Base-by-base conservation (phyloP, 2,888 invertebrate genomes). In the Mythimna pallens region DNA sequence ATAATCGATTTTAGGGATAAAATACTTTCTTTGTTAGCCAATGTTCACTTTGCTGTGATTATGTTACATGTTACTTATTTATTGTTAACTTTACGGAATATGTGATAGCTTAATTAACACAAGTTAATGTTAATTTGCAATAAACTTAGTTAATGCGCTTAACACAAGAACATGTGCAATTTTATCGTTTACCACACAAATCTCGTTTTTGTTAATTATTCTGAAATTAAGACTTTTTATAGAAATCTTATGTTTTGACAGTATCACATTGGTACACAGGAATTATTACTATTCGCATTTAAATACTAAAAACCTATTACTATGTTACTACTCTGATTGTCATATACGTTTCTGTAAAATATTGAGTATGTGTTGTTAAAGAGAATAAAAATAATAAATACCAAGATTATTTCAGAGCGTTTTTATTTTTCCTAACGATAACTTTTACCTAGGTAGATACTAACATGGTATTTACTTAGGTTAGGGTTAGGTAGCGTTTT, bases 341-440 rank as follows among this genome's bases (percentile, higher is more conserved):
- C 96, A 94, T 94, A 95, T 95, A 96, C 93, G 96, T 96, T 96
- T 96, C 96, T 96, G 96, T 96, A 96, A 96, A 94, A 95, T 96
- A 96, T 95, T 95, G 95, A 96, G 94, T 96, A 96, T 96, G 96
- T 96, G 96, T 96, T 96, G 96, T 96, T 96, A 95, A 96, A 96
- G 94, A 96, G 94, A 96, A 96, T 96, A 95, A 96, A 96, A 95
- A 92, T 94, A 95, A 95, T 95, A 94, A 96, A 96, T 96, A 94
- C 92, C 89, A 93, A 94, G 87, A 93, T 92, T 92, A 91, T 88
- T 81, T 88, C 72, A 78, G 80, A 85, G 65, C 17, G 83, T 87
- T 88, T 88, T 90, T 78, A 79, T 87, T 90, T 86, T 78, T 69
- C 79, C 71, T 75, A 65, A 59, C 43, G 25, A 65, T 71, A 43